These are phyloP conservation scores for Geophilus truncorum DNA, from an alignment of 2,888 invertebrate genomes.

Conservation along the genomic window DNA sequence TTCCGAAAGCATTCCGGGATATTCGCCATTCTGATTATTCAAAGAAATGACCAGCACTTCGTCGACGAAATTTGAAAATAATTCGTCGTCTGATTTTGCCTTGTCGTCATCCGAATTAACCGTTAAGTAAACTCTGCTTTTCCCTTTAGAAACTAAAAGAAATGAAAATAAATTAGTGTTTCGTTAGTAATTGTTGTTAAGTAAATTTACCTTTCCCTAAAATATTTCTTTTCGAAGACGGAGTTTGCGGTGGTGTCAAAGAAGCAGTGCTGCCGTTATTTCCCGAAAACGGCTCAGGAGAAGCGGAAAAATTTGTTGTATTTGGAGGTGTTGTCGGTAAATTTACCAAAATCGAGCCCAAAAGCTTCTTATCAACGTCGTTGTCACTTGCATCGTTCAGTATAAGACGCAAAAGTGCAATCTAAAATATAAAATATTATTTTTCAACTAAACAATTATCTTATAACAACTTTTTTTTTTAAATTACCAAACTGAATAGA, in stretches of 20 bases:
- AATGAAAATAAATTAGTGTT: not conserved
- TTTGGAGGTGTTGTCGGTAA: constrained; percentile 43
- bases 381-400: constrained; percentile 42
- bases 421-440: constrained; percentile 43
- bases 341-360: constrained; percentile 48
- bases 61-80: constrained; percentile 37
- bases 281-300: constrained; percentile 31
- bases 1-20: constrained; percentile 63
- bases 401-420: constrained; percentile 48
- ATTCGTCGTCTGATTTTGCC: constrained; percentile 33
- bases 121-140: not conserved
- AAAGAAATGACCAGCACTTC: constrained; percentile 67
- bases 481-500: constrained; percentile 59
- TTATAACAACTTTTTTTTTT: constrained; percentile 39
- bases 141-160: not conserved
- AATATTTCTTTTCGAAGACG: constrained; percentile 44
- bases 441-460: not conserved
- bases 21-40: constrained; percentile 56
- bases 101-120: constrained; percentile 13
- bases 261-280: constrained; percentile 35
- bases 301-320: constrained; percentile 32
- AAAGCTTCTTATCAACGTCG: constrained; percentile 45
- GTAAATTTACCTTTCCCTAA: constrained; percentile 37
- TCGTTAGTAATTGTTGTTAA: not conserved
- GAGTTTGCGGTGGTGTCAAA: constrained; percentile 42